phyloP scores from a whole-genome alignment of 2,797 vertebrate species.

The Hephaestus fuliginosus region DNA sequence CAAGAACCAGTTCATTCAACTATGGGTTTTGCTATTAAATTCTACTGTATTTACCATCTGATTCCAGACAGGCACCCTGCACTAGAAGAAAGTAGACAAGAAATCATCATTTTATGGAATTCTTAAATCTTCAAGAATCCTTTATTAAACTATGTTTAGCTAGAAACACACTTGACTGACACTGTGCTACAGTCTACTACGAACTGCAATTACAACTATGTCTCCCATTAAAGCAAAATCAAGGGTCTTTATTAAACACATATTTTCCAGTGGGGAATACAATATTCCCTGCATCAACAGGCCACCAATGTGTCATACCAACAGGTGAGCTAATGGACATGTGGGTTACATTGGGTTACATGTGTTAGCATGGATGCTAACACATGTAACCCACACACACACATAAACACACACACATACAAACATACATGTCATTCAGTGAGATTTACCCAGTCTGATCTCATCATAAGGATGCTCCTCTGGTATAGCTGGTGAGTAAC shows the following conservation, averaged over 20 bases:
- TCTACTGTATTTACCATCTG: conserved; percentile 61
- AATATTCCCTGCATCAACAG: not conserved
- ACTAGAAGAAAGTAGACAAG: conserved; percentile 40
- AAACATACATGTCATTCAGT: conserved; percentile 39
- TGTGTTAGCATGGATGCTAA: conserved; percentile 23
- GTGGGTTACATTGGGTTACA: not conserved
- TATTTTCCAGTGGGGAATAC: not conserved
- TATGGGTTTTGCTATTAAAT: not conserved
- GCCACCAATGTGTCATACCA: conserved; percentile 25
- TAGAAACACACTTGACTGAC: conserved; percentile 4
- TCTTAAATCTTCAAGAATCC: not conserved
- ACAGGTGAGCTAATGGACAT: conserved; percentile 26
- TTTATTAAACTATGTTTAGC: not conserved
- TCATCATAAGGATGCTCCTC: conserved; percentile 73
- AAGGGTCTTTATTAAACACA: conserved; percentile 29
- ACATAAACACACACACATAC: conserved; percentile 5
- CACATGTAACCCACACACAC: conserved; percentile 1
- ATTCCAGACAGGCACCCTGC: conserved; percentile 42
- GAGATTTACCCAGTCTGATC: conserved; percentile 72
- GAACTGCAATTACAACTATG: not conserved
- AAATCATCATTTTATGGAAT: conserved; percentile 10
- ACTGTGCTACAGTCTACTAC: conserved; percentile 8
- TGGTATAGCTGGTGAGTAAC: conserved; percentile 58
- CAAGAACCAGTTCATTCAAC: not conserved
- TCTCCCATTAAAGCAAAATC: conserved; percentile 20